A percentile compares a stretch with the other conserved stretches of the same genome.
phyloP scores from a whole-genome alignment of 2,797 vertebrate genomes.

The Artibeus jamaicensis region DNA sequence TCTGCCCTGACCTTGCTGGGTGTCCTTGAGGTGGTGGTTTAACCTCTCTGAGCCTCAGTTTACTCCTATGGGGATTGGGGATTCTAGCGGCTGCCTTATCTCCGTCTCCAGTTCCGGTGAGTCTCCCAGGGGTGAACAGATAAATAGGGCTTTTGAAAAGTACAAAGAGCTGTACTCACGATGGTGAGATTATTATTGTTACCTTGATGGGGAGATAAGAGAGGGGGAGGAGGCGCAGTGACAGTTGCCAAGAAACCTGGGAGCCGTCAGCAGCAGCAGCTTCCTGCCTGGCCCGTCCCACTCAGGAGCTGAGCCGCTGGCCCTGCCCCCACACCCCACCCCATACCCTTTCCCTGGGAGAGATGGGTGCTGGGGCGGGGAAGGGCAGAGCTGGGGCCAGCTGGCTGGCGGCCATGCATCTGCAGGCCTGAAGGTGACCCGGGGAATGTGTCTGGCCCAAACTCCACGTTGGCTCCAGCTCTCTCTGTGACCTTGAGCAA shows the following conservation, averaged over 20 bases:
- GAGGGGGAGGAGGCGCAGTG: neutral
- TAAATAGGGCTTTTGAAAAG: conserved; percentile 65
- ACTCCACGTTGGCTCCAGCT: neutral
- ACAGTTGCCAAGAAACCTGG: conserved; percentile 69
- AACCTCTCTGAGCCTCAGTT: conserved; percentile 39
- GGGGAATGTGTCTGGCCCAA: neutral
- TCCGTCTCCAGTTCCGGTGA: conserved; percentile 35
- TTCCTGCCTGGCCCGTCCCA: conserved; percentile 42
- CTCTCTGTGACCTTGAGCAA: conserved; percentile 38
- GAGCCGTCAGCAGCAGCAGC: conserved; percentile 36
- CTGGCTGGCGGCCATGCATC: neutral
- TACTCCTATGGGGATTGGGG: conserved; percentile 44
- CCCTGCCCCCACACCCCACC: neutral
- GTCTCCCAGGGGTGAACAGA: conserved; percentile 45
- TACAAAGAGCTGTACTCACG: conserved; percentile 46
- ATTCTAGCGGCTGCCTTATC: conserved; percentile 27
- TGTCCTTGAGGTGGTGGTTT: neutral
- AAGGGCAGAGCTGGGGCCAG: neutral
- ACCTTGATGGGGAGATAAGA: conserved; percentile 55
- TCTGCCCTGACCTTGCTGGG: neutral
- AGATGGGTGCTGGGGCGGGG: neutral
- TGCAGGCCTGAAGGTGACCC: conserved; percentile 55
- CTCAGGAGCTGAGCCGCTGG: neutral
- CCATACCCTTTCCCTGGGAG: neutral
- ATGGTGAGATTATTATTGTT: conserved; percentile 53